Evolutionary conservation across 2,888 invertebrate genomes (phyloP).

Genomic region (Sinelater perroti): DNA sequence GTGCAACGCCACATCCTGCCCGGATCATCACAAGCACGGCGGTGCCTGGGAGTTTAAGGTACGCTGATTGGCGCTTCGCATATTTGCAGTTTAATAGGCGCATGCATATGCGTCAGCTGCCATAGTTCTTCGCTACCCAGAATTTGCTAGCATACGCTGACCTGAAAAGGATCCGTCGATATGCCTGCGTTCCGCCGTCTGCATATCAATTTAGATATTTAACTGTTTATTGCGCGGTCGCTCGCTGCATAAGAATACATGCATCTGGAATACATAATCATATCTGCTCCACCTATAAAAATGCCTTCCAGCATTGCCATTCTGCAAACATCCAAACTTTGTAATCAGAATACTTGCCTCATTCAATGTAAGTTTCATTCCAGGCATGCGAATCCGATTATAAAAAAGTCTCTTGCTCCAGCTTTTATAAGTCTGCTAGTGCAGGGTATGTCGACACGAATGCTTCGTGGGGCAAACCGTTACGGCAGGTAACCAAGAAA

Average conservation of each 20-base stretch:
- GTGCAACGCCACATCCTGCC: slow-evolving; percentile 44
- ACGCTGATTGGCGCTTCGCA: too few relatives aligned
- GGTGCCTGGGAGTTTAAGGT: slow-evolving; percentile 53
- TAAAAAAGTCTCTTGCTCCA: slow-evolving; percentile 45
- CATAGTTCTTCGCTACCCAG: too few relatives aligned
- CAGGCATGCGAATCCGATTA: slow-evolving; percentile 48
- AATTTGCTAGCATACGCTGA: neutral
- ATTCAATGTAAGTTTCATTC: slow-evolving; percentile 18
- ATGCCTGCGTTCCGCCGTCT: slow-evolving; percentile 4
- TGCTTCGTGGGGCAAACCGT: slow-evolving; percentile 30
- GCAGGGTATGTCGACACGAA: slow-evolving; percentile 20
- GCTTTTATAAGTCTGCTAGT: slow-evolving; percentile 28
- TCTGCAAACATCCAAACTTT: too few relatives aligned
- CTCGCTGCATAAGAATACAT: slow-evolving; percentile 2
- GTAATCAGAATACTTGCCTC: neutral
- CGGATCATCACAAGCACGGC: slow-evolving; percentile 43
- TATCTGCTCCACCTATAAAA: neutral
- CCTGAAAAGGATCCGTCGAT: neutral
- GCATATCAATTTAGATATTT: slow-evolving; percentile 20
- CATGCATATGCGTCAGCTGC: too few relatives aligned
- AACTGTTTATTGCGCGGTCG: slow-evolving; percentile 14
- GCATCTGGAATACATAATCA: slow-evolving; percentile 8
- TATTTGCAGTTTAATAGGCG: too few relatives aligned
- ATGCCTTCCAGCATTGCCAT: too few relatives aligned
- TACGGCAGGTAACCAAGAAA: slow-evolving; percentile 21